These are phyloP conservation scores for Xestia sexstrigata DNA, from an alignment of 2,888 invertebrate genomes.

Conservation along the genomic window DNA sequence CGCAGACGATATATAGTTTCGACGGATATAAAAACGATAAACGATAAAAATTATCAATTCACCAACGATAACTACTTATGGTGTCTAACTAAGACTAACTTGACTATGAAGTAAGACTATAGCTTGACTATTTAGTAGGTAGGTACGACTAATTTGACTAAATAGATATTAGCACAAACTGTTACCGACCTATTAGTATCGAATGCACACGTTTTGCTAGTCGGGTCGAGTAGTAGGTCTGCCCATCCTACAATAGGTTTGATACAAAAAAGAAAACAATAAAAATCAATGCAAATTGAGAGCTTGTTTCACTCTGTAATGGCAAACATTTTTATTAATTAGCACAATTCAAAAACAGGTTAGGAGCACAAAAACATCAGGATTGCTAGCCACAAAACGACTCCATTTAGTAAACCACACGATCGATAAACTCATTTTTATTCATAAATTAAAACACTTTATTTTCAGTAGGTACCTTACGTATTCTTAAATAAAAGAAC, in stretches of 20 bases:
- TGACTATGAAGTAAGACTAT: neutral
- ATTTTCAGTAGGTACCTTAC: too few relatives aligned
- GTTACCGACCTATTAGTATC: constrained; percentile 16
- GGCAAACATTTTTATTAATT: constrained; percentile 4
- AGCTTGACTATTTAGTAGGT: neutral
- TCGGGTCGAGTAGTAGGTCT: neutral
- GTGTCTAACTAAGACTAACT: too few relatives aligned
- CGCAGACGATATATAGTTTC: too few relatives aligned
- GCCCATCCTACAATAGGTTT: neutral
- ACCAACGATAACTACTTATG: too few relatives aligned
- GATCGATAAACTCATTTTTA: neutral
- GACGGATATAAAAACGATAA: too few relatives aligned
- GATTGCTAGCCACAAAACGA: constrained; percentile 5
- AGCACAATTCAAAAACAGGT: constrained; percentile 21
- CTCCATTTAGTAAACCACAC: neutral
- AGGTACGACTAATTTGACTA: constrained; percentile 1
- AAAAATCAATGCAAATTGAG: neutral
- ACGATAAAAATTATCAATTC: too few relatives aligned
- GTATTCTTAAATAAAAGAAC: too few relatives aligned
- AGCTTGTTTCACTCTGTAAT: neutral
- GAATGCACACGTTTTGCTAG: neutral
- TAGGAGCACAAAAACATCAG: constrained; percentile 1
- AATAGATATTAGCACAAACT: neutral
- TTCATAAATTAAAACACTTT: too few relatives aligned
- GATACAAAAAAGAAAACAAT: neutral